Evolutionary conservation across 2,888 invertebrate species (phyloP).

Genomic region (Lottia gigantea): DNA sequence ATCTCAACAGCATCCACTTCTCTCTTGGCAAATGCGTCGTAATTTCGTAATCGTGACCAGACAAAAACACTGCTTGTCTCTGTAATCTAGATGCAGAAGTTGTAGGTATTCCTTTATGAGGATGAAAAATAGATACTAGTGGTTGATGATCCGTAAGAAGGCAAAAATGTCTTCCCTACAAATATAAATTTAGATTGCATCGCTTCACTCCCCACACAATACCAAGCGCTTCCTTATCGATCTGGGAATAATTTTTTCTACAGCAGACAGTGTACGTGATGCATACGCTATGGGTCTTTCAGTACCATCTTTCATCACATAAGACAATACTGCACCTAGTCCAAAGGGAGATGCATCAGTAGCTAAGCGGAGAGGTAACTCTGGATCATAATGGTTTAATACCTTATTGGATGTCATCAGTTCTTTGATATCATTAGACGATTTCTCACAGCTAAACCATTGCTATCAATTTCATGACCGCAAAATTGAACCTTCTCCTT

Average conservation of each 20-base stretch:
- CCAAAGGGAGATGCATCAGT: no score
- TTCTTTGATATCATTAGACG: no score
- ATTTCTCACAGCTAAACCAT: no score
- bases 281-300: no score
- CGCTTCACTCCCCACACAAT: constrained; percentile 65
- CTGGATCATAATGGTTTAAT: constrained; percentile 7
- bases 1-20: constrained; percentile 21
- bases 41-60: constrained; percentile 59
- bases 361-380: neutral
- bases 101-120: constrained; percentile 47
- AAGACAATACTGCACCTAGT: no score
- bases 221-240: constrained; percentile 66
- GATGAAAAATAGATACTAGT: constrained; percentile 60
- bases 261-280: no score
- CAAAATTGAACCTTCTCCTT: constrained; percentile 21
- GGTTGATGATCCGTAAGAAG: constrained; percentile 67
- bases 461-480: constrained; percentile 30
- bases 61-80: constrained; percentile 49
- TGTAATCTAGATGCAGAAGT: constrained; percentile 50
- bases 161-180: constrained; percentile 66
- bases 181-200: constrained; percentile 65
- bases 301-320: neutral
- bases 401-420: constrained; percentile 10
- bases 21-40: constrained; percentile 31
- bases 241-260: constrained; percentile 55